Evolutionary conservation across 2,797 vertebrate species (phyloP), one percentile per base, ranked within the genome.

Genomic region (Macropodus opercularis): DNA sequence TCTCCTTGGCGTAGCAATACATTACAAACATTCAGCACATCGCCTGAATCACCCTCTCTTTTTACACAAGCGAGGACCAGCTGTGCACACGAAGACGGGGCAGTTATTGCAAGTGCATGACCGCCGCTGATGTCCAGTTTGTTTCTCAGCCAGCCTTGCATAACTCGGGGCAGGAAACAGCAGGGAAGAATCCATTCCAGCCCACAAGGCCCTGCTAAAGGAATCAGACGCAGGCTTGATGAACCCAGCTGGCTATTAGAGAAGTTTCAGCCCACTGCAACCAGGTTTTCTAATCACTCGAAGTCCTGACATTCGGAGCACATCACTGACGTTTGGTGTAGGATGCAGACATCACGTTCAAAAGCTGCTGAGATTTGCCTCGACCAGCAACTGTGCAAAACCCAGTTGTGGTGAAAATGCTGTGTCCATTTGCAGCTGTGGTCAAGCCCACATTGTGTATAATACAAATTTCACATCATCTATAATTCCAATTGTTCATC

Each of bases 141-240:
- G 63, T 67, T 56, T 69, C 36, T 58, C 63, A 17, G 57, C 42
- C 48, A 81, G 63, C 43, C 68, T 86, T 85, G 80, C 83, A 79
- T 86, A 89, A 88, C 65, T 75, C 29, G 43, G 52, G 54, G 58
- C 52, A 56, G 64, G 39, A 71, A 81, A 69, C 51, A 66, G 60
- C 71, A 85, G 81, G 72, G 60, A 81, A 80, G 80, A 81, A 71
- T 48, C 56, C 65, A 21, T 75, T 83, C 80, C 83, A 73, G 50
- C 43, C 68, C 34, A 41, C 72, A 72, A 74, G 34, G 54, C 43
- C 75, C 86, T 89, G 88, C 84, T 84, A 88, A 91, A 86, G 49
- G 75, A 80, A 89, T 89, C 85, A 87, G 56, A 72, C 69, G 39
- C 66, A 74, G 81, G 69, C 68, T 72, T 73, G 79, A 82, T 85